Evolutionary conservation across 2,888 invertebrate species (phyloP).

Genomic region (Lydus trimaculatus): DNA sequence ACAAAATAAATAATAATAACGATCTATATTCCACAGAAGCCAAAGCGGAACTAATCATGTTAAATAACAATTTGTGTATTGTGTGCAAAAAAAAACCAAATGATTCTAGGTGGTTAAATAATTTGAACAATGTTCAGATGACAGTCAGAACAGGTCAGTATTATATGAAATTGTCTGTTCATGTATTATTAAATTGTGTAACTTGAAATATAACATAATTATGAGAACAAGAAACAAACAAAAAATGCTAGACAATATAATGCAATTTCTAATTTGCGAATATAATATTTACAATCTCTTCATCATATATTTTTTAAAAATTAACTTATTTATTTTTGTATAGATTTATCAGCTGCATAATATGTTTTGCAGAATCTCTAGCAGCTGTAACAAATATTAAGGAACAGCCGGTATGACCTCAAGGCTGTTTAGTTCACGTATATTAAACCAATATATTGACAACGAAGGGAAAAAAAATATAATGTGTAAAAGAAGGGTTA

Average conservation of each 20-base stretch:
- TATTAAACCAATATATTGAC: not conserved
- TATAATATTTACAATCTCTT: not conserved
- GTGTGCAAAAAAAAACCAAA: not conserved
- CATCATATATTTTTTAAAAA: not conserved
- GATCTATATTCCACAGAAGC: slow-evolving; percentile 21
- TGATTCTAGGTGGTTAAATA: not conserved
- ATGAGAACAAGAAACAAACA: not conserved
- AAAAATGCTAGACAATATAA: slow-evolving; percentile 13
- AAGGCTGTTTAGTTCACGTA: slow-evolving; percentile 7
- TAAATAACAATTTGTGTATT: slow-evolving; percentile 9
- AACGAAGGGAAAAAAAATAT: not conserved
- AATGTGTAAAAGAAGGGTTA: slow-evolving; percentile 43
- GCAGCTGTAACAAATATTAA: slow-evolving; percentile 18
- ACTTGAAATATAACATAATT: slow-evolving; percentile 18
- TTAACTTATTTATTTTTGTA: slow-evolving; percentile 7
- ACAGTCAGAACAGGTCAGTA: slow-evolving; percentile 11
- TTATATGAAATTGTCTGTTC: slow-evolving; percentile 1
- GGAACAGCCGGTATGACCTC: slow-evolving; percentile 20
- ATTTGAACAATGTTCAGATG: slow-evolving; percentile 14
- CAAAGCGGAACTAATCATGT: slow-evolving; percentile 23
- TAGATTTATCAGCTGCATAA: slow-evolving; percentile 18
- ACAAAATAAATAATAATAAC: slow-evolving; percentile 17
- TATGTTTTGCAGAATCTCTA: slow-evolving; percentile 10
- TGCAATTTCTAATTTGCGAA: slow-evolving; percentile 26
- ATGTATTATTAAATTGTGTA: slow-evolving; percentile 22